These are phyloP conservation scores for Heterochromis multidens DNA, from an alignment of 2,113 vertebrate genomes.

Conservation along the genomic window DNA sequence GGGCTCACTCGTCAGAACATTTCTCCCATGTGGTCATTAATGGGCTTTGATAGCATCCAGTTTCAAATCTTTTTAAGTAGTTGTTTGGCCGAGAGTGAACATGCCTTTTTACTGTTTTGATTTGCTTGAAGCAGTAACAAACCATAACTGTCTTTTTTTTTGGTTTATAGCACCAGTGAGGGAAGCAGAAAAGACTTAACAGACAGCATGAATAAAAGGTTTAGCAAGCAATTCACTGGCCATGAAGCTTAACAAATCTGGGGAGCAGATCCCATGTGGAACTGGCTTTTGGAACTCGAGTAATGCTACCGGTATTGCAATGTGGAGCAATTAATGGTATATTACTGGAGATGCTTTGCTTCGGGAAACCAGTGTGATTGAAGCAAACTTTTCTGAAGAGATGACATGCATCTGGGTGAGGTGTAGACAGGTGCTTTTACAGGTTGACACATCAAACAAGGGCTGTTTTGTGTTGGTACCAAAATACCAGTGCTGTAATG, in stretches of 20 bases:
- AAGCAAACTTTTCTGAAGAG: not conserved
- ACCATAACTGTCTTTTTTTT: too few species aligned
- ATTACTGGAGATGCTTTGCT: not conserved
- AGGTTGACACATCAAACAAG: not conserved
- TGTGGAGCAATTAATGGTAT: too few species aligned
- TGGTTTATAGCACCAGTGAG: not conserved
- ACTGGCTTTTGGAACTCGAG: not conserved
- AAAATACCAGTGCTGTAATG: not conserved
- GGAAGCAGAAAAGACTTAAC: not conserved
- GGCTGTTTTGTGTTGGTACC: not conserved
- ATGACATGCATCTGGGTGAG: not conserved
- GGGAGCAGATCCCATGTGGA: rapidly evolving
- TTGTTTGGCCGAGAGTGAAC: not conserved
- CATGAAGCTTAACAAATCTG: not conserved
- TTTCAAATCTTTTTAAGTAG: not conserved
- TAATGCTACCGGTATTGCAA: not conserved
- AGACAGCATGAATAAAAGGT: not conserved
- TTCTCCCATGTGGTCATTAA: not conserved
- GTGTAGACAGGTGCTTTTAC: not conserved
- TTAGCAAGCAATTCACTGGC: not conserved
- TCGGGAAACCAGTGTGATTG: not conserved
- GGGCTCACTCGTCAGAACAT: not conserved
- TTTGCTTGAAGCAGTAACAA: not conserved
- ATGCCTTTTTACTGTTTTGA: not conserved
- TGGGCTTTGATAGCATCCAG: not conserved